phyloP scores from a whole-genome alignment of 2,888 invertebrate species.

The Aelia acuminata region DNA sequence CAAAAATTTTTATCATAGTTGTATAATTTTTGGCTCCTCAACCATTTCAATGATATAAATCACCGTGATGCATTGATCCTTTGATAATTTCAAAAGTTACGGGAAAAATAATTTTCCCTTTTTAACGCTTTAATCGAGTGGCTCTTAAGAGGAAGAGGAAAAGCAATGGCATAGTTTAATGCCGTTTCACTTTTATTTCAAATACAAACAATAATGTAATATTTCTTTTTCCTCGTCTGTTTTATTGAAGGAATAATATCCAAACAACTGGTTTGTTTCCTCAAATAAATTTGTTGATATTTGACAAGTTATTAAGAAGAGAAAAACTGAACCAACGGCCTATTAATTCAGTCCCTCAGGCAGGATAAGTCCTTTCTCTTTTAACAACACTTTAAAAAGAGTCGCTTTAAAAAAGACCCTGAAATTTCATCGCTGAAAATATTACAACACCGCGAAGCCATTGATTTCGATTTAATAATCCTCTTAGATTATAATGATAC shows the following conservation, averaged over 20 bases:
- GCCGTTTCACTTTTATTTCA: too few relatives aligned
- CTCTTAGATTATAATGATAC: neutral
- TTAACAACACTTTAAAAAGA: neutral
- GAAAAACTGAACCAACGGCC: neutral
- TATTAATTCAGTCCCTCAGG: neutral
- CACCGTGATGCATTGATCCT: too few relatives aligned
- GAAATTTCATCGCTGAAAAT: neutral
- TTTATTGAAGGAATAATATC: neutral
- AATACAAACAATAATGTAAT: too few relatives aligned
- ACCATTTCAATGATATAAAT: too few relatives aligned
- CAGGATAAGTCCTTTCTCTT: neutral
- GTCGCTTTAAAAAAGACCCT: neutral
- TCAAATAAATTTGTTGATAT: neutral
- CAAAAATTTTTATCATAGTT: too few relatives aligned
- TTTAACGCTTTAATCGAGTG: too few relatives aligned
- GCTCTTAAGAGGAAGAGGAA: too few relatives aligned
- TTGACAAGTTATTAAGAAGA: neutral
- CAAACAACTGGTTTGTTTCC: conserved; percentile 3
- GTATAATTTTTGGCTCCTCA: too few relatives aligned
- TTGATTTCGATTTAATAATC: conserved; percentile 1
- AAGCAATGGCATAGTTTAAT: too few relatives aligned
- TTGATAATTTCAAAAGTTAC: too few relatives aligned
- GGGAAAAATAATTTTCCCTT: too few relatives aligned
- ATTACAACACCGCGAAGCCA: neutral
- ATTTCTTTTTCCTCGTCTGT: too few relatives aligned